phyloP scores from a whole-genome alignment of 2,888 invertebrate genomes.

The Calliphora vomitoria region DNA sequence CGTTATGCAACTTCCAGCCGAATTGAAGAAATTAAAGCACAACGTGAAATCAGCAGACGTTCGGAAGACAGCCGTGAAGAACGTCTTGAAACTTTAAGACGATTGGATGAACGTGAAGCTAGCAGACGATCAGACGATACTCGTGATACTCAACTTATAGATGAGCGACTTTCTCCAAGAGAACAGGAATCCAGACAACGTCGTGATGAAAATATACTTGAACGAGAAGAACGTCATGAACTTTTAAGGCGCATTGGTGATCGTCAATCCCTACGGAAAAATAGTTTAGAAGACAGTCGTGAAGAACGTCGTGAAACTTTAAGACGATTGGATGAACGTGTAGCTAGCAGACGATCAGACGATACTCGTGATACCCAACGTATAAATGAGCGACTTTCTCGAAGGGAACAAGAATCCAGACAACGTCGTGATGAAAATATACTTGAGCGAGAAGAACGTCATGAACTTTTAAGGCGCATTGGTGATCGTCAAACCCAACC shows the following conservation, averaged over 20 bases:
- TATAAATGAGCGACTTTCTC: background rate
- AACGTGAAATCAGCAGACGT: background rate
- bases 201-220: background rate
- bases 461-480: no score
- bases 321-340: background rate
- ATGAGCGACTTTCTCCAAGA: background rate
- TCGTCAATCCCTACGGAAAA: background rate
- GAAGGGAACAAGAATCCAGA: background rate
- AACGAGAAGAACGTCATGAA: background rate
- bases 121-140: background rate
- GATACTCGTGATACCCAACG: background rate
- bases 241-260: no score
- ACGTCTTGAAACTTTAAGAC: background rate
- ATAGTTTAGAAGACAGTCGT: background rate
- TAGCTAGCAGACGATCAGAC: background rate
- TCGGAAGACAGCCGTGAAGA: constrained; percentile 4
- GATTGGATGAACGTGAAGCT: background rate
- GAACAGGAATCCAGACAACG: background rate
- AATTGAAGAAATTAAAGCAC: background rate
- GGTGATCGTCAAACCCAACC: background rate
- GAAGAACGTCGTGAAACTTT: background rate
- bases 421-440: background rate
- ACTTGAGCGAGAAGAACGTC: background rate
- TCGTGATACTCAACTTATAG: background rate
- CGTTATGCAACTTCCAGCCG: background rate